phyloP scores from a whole-genome alignment of 1,140 invertebrate genomes.

The Pantala flavescens region DNA sequence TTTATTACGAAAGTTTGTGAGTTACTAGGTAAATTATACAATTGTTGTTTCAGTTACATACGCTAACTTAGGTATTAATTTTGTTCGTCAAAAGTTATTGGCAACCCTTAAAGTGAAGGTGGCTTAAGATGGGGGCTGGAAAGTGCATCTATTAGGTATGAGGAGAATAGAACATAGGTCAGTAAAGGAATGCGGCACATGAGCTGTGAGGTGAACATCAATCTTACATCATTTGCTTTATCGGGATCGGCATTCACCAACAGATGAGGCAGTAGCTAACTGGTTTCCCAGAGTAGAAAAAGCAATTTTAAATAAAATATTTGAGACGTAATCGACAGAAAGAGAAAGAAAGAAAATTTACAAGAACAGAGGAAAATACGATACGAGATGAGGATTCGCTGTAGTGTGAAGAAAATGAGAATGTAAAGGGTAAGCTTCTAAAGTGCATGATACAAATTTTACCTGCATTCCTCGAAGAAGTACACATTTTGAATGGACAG shows the following conservation, averaged over 20 bases:
- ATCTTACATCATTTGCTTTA: background rate
- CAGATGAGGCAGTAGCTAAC: background rate
- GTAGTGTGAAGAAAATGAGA: background rate
- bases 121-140: too few relatives aligned
- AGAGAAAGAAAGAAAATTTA: background rate
- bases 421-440: background rate
- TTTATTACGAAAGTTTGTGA: too few relatives aligned
- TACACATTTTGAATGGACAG: conserved; percentile 1
- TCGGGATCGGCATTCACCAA: background rate
- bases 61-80: too few relatives aligned
- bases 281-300: background rate
- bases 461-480: background rate
- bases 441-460: background rate
- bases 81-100: too few relatives aligned
- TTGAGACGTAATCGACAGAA: background rate
- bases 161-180: too few relatives aligned
- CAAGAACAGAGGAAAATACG: background rate
- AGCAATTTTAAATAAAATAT: background rate
- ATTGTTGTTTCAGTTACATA: too few relatives aligned
- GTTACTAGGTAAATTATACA: too few relatives aligned
- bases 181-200: too few relatives aligned
- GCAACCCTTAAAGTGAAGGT: too few relatives aligned
- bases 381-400: background rate
- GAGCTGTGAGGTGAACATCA: background rate
- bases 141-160: too few relatives aligned